A percentile compares a stretch with the other conserved stretches of the same genome.
These are phyloP conservation scores for Gallinago jamesoni DNA, from an alignment of 2,113 vertebrate genomes.

Conservation along the genomic window DNA sequence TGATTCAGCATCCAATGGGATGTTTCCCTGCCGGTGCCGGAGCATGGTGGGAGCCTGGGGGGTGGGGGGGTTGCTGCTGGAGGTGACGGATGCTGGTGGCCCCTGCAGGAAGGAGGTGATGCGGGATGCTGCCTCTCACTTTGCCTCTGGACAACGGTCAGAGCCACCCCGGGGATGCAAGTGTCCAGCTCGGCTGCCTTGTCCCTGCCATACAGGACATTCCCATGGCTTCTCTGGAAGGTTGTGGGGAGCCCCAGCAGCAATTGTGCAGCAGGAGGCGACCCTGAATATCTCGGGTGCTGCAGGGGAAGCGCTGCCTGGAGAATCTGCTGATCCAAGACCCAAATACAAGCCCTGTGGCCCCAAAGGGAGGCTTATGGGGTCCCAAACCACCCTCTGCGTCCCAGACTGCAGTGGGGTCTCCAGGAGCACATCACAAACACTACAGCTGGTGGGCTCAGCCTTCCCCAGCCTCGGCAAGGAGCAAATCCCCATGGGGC, in stretches of 20 bases:
- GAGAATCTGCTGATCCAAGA: background rate
- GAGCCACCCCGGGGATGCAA: background rate
- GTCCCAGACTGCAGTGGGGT: background rate
- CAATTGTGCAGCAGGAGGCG: background rate
- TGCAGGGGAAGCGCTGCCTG: accelerated
- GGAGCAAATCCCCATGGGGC: background rate
- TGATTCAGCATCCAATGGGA: background rate
- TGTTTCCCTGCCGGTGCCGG: background rate
- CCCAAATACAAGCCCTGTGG: background rate
- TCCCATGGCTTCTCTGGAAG: background rate
- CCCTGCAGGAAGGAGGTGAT: accelerated
- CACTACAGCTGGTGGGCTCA: accelerated
- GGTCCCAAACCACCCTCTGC: accelerated
- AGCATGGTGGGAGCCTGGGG: accelerated
- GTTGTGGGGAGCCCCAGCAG: background rate
- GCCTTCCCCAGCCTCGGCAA: background rate
- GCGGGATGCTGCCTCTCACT: background rate
- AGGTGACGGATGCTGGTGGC: background rate
- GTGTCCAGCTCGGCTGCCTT: background rate
- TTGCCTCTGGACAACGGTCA: background rate
- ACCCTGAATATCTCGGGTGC: accelerated
- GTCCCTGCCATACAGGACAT: background rate
- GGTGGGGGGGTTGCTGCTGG: background rate
- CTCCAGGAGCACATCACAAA: background rate
- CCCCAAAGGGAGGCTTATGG: background rate